Evolutionary conservation across 2,888 invertebrate genomes (phyloP).

Genomic region (Brachylomia viminalis): DNA sequence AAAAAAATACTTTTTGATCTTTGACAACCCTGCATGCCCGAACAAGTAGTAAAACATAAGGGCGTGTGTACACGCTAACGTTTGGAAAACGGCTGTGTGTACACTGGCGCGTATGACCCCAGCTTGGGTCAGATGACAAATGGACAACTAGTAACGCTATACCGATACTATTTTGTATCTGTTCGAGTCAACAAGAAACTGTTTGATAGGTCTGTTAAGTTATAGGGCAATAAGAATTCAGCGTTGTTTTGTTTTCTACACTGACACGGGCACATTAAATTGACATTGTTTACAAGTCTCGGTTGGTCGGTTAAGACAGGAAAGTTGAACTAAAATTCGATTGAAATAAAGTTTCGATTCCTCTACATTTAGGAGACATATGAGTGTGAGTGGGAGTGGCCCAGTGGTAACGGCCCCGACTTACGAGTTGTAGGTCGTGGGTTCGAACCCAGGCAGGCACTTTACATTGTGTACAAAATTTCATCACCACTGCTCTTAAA

Average conservation of each 20-base stretch:
- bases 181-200: conserved; percentile 39
- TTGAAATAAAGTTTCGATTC: neutral
- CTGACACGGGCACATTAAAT: neutral
- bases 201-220: conserved; percentile 36
- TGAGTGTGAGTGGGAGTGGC: too few species aligned
- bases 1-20: neutral
- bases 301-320: too few species aligned
- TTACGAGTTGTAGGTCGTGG: too few species aligned
- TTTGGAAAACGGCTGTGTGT: conserved; percentile 67
- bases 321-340: neutral
- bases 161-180: conserved; percentile 51
- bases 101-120: conserved; percentile 64
- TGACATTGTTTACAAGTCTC: neutral
- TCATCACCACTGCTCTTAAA: too few species aligned
- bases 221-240: neutral
- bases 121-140: conserved; percentile 68
- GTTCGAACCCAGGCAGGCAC: too few species aligned
- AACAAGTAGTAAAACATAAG: conserved; percentile 62
- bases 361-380: neutral
- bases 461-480: too few species aligned
- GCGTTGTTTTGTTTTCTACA: neutral
- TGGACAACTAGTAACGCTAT: conserved; percentile 64
- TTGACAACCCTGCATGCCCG: conserved; percentile 55
- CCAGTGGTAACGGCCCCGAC: too few species aligned
- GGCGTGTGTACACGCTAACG: conserved; percentile 60